Evolutionary conservation across 2,888 invertebrate species (phyloP), one percentile per base, ranked within the genome.

Genomic region (Piscicola geometra): DNA sequence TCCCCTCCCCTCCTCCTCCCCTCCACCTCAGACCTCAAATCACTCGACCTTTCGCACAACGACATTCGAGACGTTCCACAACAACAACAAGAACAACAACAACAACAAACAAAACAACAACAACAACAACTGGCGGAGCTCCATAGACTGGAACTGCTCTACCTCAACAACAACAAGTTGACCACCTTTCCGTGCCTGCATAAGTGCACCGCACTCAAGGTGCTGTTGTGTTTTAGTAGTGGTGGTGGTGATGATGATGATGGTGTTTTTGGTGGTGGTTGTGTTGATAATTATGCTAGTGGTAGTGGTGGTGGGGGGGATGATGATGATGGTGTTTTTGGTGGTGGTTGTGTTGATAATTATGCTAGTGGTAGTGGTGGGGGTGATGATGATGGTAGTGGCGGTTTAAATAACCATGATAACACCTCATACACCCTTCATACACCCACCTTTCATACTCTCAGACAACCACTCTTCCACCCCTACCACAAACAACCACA

Each of bases 41-140:
- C 64, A 25, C 66, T 33, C 5, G 47, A 30, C 86, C 88, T 80
- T 84, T 56, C 60, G 3, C 60, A 56, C 60, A 56, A 56, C n/a
- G 60, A 56, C 3, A 56, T 56, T 92, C 89, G 92, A 90, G 83
- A 85, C 92, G 74, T 90, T 91, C 9, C 88, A 91, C 84, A 94
- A 94, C 87, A 85, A 88, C n/a, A n/a, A n/a, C n/a, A n/a, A n/a
- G n/a, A 79, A 86, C 94, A 75, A 86, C 86, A 33, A 87, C 87
- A n/a, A n/a, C n/a, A n/a, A n/a, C n/a, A n/a, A n/a, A n/a, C n/a
- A n/a, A n/a, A n/a, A n/a, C n/a, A n/a, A 80, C 86, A 94, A 68
- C 89, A 90, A 81, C 89, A 90, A 35, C 90, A 90, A 79, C 88
- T 94, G 83, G 92, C 92, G 73, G 91, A 93, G 86, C 86, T 94